Evolutionary conservation across 2,888 invertebrate species (phyloP), one percentile per base, ranked within the genome.

Genomic region (Macroteleia sp.): DNA sequence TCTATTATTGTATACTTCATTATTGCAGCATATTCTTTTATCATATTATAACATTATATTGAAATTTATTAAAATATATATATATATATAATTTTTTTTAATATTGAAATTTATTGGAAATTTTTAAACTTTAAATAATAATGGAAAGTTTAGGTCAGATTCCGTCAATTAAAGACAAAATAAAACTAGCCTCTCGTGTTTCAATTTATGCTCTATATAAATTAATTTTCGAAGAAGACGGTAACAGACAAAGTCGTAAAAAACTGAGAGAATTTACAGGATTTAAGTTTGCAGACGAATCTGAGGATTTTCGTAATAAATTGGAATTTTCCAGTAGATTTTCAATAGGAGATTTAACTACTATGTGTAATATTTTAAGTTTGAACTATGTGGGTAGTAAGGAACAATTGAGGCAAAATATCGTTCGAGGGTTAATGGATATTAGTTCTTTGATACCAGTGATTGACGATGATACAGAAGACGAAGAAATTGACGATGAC

Each of bases 141-240:
- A 46, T 48, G 48, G 30, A 28, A 12, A 48, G 14, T 28, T 17
- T 48, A 6, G 48, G 48, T 22, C 17, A 48, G n/a, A 48, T 48
- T 28, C 14, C 5, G 2, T 17, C 30, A 14, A 48, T 48, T 9
- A 48, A 17, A 9, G 12, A 9, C 2, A 28, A 30, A 30, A 30
- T 48, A 17, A 48, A 48, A 16, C 1, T 48, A 4, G 30, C 48
- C 1, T 20, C 59, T 9, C 42, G 32, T 5, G 25, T 20, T 2
- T 54, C 36, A 12, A 46, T 67, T 9, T 8, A 39, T 48, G 39
- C 39, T 9, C 22, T 56, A 10, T 59, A 59, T 32, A 32, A 59
- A 16, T 50, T 48, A 17, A 69, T 57, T 17, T 69, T 59, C 9
- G 41, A 59, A 19, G 46, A 56, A 10, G 46, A 67, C 1, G 56